phyloP scores from a whole-genome alignment of 2,888 invertebrate species.

The Exocentrus adspersus region DNA sequence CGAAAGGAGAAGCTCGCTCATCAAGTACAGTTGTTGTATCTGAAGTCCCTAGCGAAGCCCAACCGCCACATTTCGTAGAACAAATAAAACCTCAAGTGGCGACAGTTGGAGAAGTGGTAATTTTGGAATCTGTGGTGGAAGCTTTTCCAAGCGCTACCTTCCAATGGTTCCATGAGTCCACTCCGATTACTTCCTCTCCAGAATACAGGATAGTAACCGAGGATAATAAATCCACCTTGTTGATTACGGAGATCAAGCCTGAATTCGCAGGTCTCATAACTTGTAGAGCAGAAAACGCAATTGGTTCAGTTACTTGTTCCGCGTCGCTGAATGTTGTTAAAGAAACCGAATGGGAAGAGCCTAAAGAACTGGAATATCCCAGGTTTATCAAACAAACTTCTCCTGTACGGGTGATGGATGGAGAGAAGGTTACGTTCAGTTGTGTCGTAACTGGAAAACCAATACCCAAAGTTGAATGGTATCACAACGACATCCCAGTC shows the following conservation, averaged over 20 bases:
- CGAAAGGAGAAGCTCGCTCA: constrained; percentile 80
- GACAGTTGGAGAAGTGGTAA: constrained; percentile 78
- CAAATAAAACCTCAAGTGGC: constrained; percentile 77
- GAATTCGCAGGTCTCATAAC: constrained; percentile 82
- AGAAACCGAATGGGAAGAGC: constrained; percentile 68
- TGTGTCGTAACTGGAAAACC: constrained; percentile 83
- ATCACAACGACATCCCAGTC: constrained; percentile 76
- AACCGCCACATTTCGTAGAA: constrained; percentile 79
- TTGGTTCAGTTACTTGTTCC: constrained; percentile 88
- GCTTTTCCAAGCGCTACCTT: constrained; percentile 84
- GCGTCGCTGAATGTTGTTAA: constrained; percentile 76
- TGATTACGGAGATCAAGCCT: constrained; percentile 77
- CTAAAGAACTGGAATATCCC: constrained; percentile 75
- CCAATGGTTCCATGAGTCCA: constrained; percentile 85
- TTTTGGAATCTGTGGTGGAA: constrained; percentile 80
- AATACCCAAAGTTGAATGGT: constrained; percentile 84
- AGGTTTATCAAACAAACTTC: constrained; percentile 78
- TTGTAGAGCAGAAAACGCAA: constrained; percentile 89
- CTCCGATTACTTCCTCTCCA: constrained; percentile 75
- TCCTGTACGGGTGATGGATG: constrained; percentile 86
- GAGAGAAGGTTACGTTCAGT: constrained; percentile 78
- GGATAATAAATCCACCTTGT: constrained; percentile 81
- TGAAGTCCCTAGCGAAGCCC: constrained; percentile 67
- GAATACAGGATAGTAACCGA: constrained; percentile 78
- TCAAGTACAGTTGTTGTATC: constrained; percentile 84